phyloP scores from a whole-genome alignment of 2,797 vertebrate species.

The Florisuga fusca region DNA sequence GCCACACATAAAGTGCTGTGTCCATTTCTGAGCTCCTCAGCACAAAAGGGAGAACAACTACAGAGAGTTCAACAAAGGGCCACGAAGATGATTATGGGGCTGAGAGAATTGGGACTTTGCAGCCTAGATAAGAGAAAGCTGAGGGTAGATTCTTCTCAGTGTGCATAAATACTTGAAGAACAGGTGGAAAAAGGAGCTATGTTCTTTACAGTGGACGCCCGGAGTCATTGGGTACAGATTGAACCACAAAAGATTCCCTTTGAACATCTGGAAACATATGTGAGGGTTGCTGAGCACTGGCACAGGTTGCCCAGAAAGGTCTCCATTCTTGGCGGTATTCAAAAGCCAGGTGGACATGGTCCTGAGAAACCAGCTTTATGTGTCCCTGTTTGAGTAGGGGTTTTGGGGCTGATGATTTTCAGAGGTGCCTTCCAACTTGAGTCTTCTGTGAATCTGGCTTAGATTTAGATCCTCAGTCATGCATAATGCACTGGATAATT shows the following conservation, averaged over 20 bases:
- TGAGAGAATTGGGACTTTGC: background rate
- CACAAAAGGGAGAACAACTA: background rate
- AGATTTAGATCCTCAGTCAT: background rate
- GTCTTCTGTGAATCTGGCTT: background rate
- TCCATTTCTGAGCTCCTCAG: background rate
- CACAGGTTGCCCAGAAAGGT: too few species aligned
- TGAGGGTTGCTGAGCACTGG: too few species aligned
- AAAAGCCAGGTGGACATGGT: too few species aligned
- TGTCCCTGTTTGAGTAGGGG: background rate
- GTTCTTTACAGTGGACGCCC: too few species aligned
- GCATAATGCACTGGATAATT: background rate
- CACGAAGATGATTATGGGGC: background rate
- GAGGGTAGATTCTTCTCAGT: background rate
- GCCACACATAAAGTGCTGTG: background rate
- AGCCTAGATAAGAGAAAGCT: background rate
- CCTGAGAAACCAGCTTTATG: background rate
- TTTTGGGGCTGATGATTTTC: background rate
- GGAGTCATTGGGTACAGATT: too few species aligned
- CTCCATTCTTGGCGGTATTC: too few species aligned
- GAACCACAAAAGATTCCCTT: too few species aligned
- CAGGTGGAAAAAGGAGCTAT: too few species aligned
- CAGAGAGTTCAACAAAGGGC: background rate
- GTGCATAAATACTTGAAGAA: background rate
- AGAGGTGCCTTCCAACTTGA: background rate
- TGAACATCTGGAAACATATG: too few species aligned